These are phyloP conservation scores for Ophion slaviceki DNA, from an alignment of 2,888 invertebrate genomes.

Conservation along the genomic window DNA sequence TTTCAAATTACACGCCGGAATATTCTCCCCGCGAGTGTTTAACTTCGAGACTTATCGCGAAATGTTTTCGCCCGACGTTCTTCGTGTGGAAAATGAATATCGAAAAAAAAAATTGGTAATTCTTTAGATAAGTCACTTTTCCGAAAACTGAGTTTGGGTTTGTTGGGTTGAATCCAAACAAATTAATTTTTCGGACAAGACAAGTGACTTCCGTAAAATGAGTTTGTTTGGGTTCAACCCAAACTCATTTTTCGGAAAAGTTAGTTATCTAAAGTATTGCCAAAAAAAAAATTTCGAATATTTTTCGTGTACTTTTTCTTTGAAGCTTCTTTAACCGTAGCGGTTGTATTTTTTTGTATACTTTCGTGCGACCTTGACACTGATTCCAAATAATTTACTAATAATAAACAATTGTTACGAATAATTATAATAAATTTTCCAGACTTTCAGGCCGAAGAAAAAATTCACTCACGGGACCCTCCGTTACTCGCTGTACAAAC, in stretches of 20 bases:
- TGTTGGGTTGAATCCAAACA: no score
- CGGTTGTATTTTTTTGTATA: no score
- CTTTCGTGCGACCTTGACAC: no score
- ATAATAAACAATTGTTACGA: background rate
- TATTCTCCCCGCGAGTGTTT: background rate
- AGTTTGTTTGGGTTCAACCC: no score
- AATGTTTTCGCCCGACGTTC: background rate
- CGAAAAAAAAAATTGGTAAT: no score
- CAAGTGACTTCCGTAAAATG: no score
- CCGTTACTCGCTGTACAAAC: conserved; percentile 94
- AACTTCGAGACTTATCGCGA: background rate
- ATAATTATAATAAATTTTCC: conserved; percentile 69
- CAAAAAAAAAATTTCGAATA: background rate
- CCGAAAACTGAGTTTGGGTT: no score
- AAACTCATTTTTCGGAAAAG: no score
- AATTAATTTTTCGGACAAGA: no score
- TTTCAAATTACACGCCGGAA: background rate
- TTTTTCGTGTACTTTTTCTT: background rate
- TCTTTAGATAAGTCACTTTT: no score
- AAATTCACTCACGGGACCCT: conserved; percentile 94
- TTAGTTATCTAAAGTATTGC: no score
- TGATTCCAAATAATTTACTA: no score
- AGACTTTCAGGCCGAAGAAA: conserved; percentile 96
- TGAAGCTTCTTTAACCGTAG: background rate
- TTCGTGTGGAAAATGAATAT: background rate